Conservation (phyloP, 1,140 invertebrate genomes). For the Lamellibrachia luymesi region DNA sequence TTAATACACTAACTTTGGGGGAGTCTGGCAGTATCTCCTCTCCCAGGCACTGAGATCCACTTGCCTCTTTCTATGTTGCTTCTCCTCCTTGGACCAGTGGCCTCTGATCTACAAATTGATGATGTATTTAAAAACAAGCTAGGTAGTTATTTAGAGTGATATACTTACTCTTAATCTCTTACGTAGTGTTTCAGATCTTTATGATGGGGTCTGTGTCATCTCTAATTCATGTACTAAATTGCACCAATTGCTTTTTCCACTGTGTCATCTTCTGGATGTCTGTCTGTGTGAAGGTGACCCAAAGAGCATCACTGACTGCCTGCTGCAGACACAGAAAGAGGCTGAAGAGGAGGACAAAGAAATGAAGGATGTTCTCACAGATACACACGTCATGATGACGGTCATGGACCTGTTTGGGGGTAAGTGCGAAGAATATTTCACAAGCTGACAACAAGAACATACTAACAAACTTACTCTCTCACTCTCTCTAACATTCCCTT, state of each 20-base stretch:
- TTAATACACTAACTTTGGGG: too few species aligned
- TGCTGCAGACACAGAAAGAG: background rate
- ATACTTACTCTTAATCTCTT: background rate
- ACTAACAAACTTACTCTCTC: too few species aligned
- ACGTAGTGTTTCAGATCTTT: background rate
- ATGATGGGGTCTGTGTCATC: background rate
- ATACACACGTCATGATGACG: background rate
- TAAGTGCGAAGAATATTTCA: background rate
- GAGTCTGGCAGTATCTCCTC: too few species aligned
- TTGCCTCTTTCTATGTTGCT: background rate
- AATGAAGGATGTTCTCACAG: background rate
- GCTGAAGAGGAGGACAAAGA: background rate
- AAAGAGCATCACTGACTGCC: background rate
- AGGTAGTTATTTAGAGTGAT: background rate
- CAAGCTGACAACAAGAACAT: too few species aligned
- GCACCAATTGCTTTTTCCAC: background rate
- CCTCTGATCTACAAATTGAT: background rate
- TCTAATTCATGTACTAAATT: background rate
- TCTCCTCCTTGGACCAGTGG: background rate
- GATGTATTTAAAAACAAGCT: background rate
- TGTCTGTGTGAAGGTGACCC: background rate
- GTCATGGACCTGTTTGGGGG: background rate
- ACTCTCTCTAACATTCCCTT: too few species aligned
- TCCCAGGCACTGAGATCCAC: too few species aligned
- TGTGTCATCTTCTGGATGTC: background rate